Base-by-base conservation (phyloP, 2,113 vertebrate genomes). In the Marcusenius ussheri region DNA sequence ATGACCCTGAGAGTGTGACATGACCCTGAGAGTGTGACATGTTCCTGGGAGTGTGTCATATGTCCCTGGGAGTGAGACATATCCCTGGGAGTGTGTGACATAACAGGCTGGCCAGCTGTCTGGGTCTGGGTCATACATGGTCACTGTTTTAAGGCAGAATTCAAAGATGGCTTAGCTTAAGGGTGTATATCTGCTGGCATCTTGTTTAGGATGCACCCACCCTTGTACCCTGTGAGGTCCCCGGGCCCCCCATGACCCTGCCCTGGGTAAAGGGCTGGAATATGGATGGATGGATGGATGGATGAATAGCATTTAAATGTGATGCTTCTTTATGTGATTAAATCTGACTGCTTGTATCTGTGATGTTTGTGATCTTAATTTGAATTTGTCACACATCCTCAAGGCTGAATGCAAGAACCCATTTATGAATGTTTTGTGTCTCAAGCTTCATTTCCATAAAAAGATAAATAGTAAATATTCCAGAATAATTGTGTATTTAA, bases 371-470 rank as follows among this genome's bases (percentile, higher is more conserved):
- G 49, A 86, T 19, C n/a, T n/a, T 87, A 84, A 8, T 53, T 77
- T 31, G 83, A 83, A 92, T 87, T 47, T 50, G 45, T 24, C 56
- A 35, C n/a, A 91, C 80, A 88, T 87, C 24, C 66, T 45, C 11
- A 17, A 45, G 47, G 10, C 17, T 85, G 83, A n/a, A 77, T 31
- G 86, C 42, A 53, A 46, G 19, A 88, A 13, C 13, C 27, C 39
- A 47, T 62, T 58, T 86, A 46, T 89, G 86, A 53, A 51, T 56
- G 46, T 4, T 31, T 83, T 50, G 5, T 83, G 49, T 50, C 24
- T 74, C 7, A 21, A 53, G 8, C 39, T 10, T 51, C 7, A 80
- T 89, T 89, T 56, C 47, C 31, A 46, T 45, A 31, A 89, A 77
- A 80, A 66, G 35, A 83, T 89, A 83, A 42, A n/a, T 51, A 19